Evolutionary conservation across 2,797 vertebrate species (phyloP), one percentile per base, ranked within the genome.

Genomic region (Nasua narica): DNA sequence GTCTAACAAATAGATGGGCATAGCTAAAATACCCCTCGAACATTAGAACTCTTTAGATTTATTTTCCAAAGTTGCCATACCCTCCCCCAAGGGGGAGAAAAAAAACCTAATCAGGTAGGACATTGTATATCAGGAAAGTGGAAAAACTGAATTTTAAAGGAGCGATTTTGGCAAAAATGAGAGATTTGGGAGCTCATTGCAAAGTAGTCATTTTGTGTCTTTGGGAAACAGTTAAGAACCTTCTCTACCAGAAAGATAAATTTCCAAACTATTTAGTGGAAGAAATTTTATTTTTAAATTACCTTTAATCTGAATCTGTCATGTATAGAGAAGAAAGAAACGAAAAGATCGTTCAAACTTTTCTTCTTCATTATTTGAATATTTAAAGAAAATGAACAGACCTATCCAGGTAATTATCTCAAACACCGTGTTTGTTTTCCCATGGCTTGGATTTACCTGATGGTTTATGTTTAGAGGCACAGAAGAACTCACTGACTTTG

Each of bases 371-470:
- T 62, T 62, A 67, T 76, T 81, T 84, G 32, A 81, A 48, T 87
- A 90, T 60, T 93, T 87, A 12, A 50, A 35, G 32, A 91, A 96
- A 96, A 72, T 37, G 76, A 37, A 89, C 81, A 87, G 29, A 43
- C 19, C 70, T 43, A 76, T 56, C 23, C 13, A 46, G 35, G 70
- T 27, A 65, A 82, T 14, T 76, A 35, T 40, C 35, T 93, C 4
- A 72, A 94, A 98, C 70, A n/a, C 7, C 15, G 1, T 62, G 48
- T 92, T 37, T 78, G 10, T 40, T 65, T 70, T 13, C 54, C 21
- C 5, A 27, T 76, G 58, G 27, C 7, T 91, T 93, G 52, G 18
- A 43, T 65, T 70, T 90, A 29, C 8, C 4, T 72, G 62, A 32
- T 58, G 12, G 37, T 43, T 85, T 35, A 62, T 60, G 32, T 27